Evolutionary conservation across 2,797 vertebrate genomes (phyloP), one percentile per base, ranked within the genome.

Genomic region (Rhabdomys pumilio): DNA sequence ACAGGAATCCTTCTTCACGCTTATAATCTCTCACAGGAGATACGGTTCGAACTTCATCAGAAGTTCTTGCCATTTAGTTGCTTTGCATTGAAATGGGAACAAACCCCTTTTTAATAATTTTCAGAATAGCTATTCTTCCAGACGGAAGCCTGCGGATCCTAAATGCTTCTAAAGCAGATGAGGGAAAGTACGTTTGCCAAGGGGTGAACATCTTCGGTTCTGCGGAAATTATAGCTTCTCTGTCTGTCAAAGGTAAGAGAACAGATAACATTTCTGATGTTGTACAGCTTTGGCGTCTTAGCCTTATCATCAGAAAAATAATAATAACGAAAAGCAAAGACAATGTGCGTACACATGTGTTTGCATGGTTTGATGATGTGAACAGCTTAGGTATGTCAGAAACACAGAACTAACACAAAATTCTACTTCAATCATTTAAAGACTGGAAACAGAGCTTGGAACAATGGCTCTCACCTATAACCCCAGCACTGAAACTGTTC

Each of bases 211-310:
- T 99, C 97, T 99, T 99, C 97, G 99, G 99, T 96, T 99, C 99
- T n/a, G 99, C 99, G 53, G 99, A 99, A 98, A 99, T 99, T 98
- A 98, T 98, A 97, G 99, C 99, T 96, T 98, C 98, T 3, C 96
- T 99, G 92, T 99, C 99, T 98, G 99, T 99, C 97, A 99, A 99
- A 99, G 99, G 99, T 99, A 99, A 98, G 98, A 97, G 97, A 98
- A 17, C 3, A 55, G 98, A 97, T 97, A 98, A 20, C 19, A 55
- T 34, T 14, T 67, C 24, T 44, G 67, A 2, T 76, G n/a, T 90
- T 72, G 87, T 29, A 65, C 50, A 80, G 81, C 2, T 14, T n/a
- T n/a, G 34, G 14, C 86, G 83, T 89, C 81, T n/a, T 19, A 41
- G 31, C 11, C 31, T 65, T 59, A 24, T 82, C 29, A 38, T 47